Base-by-base conservation (phyloP, 2,797 vertebrate genomes). In the Valencia hispanica region DNA sequence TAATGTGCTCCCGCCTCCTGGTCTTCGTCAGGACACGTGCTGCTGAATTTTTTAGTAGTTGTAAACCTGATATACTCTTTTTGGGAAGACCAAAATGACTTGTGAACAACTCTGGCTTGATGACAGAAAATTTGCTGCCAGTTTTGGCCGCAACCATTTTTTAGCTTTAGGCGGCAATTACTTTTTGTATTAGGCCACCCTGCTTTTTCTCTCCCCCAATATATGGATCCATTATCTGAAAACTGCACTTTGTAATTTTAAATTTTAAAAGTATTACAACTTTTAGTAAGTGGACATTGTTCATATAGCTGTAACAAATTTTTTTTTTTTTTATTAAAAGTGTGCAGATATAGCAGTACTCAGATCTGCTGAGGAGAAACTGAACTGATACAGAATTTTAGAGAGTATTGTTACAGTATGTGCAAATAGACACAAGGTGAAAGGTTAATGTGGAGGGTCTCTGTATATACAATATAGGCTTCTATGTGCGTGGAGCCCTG, bases 401-500 rank as follows among this genome's bases (percentile, higher is more conserved):
- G 63, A 66, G 22, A 36, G 39, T 41, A 66, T 39, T 66, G 22
- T 66, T 41, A 36, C 22, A 39, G 34, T 25, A 41, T 25, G 10
- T 39, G 32, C 32, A 63, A 5, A 11, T 17, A 63, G 59, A 63
- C 59, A 36, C 32, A 36, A 22, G 9, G 63, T 6, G 25, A 66
- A 66, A 66, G 63, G 63, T 66, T 66, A 66, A 66, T 66, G 63
- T 66, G 34, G 34, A 41, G 63, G 36, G 25, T 39, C 36, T 66
- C 36, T 25, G 63, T 39, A 66, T 66, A 66, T 65, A 4, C 36
- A 66, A 66, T 25, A 5, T 22, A 39, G n/a, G 36, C 63, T 25
- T 66, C 10, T n/a, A 4, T 66, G 20, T 51, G 50, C 1, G 1
- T 65, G 18, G 59, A 61, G 61, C 39, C 34, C 20, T 39, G 11